Evolutionary conservation across 2,888 invertebrate genomes (phyloP), one percentile per base, ranked within the genome.

Genomic region (Plagodis pulveraria): DNA sequence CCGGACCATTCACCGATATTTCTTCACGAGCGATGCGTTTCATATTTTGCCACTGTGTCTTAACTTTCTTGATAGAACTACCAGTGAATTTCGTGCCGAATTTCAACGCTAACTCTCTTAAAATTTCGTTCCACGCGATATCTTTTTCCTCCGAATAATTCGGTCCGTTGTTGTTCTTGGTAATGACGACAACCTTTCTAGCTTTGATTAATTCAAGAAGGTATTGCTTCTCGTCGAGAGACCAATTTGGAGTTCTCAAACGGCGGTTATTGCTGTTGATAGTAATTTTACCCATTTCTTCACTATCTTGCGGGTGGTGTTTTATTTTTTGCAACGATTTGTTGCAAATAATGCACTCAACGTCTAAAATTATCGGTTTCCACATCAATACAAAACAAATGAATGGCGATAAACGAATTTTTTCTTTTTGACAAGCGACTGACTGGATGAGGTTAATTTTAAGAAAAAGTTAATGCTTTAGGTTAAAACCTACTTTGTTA

Each of bases 31-130:
- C 91, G 50, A 91, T 87, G 11, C 91, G 83, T 72, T 91, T 93
- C 91, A 93, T 93, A 63, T 92, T 92, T 68, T 92, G 92, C 93
- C 93, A 93, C 66, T 92, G 91, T 5, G 91, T 91, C 69, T 92
- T 92, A 42, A 93, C 86, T 76, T 92, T 92, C 66, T 91, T 92
- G 34, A 85, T 86, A 12, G 89, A 87, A 64, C 84, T 90, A 10
- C 77, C 83, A 45, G 76, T 74, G 71, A 92, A 92, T 67, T 92
- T 93, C 54, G 73, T 78, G 5, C 92, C 91, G 52, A 87, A 92
- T 65, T 79, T 87, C n/a, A 67, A 56, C 1, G 80, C 74, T 53
- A 93, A 72, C 58, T 84, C 81, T 32, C 72, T 72, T 57, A 92
- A 73, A 67, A 93, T 91, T 58, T 91, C 89, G 48, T 87, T 87